Conservation (phyloP, 2,113 vertebrate genomes). For the Natator depressus region DNA sequence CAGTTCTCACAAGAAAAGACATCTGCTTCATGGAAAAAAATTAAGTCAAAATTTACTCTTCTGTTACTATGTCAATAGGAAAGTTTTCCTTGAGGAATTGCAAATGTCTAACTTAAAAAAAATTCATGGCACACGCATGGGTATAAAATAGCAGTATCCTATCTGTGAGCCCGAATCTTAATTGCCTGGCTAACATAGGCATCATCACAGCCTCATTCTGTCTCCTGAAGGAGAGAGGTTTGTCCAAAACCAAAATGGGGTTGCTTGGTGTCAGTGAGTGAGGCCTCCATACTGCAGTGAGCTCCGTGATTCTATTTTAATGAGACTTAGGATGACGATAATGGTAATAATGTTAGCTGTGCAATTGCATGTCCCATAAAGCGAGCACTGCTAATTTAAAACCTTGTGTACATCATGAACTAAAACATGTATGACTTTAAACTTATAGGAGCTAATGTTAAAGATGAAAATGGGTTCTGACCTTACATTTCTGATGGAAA, state of each 20-base stretch:
- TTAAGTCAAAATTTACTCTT: slow-evolving; percentile 70
- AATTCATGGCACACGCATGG: neutral
- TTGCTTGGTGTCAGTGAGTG: neutral
- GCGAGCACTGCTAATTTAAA: neutral
- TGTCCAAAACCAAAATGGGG: neutral
- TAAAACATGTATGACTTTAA: slow-evolving; percentile 48
- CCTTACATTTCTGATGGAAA: neutral
- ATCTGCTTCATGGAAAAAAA: slow-evolving; percentile 68
- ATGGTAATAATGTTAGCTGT: neutral
- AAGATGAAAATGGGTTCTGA: slow-evolving; percentile 29
- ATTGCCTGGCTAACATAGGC: neutral
- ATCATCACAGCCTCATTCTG: neutral
- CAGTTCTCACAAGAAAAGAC: slow-evolving; percentile 77
- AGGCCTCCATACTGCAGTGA: neutral
- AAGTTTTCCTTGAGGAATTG: slow-evolving; percentile 47
- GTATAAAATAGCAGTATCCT: neutral
- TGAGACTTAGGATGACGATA: neutral
- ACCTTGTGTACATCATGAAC: neutral
- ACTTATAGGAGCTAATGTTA: slow-evolving; percentile 50
- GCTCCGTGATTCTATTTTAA: neutral
- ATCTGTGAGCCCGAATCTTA: neutral
- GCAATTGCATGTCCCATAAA: neutral
- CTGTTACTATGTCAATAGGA: slow-evolving; percentile 63
- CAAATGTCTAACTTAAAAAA: slow-evolving; percentile 39
- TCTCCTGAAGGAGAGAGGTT: slow-evolving; percentile 11